Evolutionary conservation across 1,140 invertebrate genomes (phyloP).

Genomic region (Protaetia brevitarsis): DNA sequence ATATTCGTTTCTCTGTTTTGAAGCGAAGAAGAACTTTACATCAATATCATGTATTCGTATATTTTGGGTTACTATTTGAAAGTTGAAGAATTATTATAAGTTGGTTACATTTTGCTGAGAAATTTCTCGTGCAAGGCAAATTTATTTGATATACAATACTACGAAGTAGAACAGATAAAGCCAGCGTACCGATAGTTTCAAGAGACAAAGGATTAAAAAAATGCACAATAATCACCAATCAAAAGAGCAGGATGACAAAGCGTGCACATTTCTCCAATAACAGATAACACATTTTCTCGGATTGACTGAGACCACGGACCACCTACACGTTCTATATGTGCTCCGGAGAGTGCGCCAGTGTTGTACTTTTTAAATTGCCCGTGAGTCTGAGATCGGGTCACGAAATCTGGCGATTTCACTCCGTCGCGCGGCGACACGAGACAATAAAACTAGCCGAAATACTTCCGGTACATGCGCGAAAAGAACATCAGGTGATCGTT

Average conservation of each 20-base stretch:
- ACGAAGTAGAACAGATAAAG: neutral
- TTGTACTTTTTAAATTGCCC: conserved; percentile 12
- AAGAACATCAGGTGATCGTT: conserved; percentile 17
- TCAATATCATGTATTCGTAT: too few species aligned
- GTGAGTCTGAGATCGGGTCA: conserved; percentile 13
- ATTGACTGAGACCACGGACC: neutral
- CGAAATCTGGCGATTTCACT: conserved; percentile 23
- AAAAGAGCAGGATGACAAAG: conserved; percentile 11
- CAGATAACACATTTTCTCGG: conserved; percentile 11
- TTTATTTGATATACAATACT: neutral
- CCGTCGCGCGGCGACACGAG: conserved; percentile 12
- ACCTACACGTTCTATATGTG: conserved; percentile 2
- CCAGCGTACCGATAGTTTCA: neutral
- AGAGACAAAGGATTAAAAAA: conserved; percentile 9
- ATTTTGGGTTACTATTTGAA: too few species aligned
- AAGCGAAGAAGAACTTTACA: too few species aligned
- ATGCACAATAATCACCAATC: conserved; percentile 14
- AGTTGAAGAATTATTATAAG: too few species aligned
- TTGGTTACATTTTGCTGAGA: too few species aligned
- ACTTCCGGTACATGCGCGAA: conserved; percentile 18
- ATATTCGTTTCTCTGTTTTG: too few species aligned
- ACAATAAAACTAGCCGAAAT: conserved; percentile 30
- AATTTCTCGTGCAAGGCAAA: neutral
- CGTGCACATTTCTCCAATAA: conserved; percentile 12
- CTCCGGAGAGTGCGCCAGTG: neutral